These are phyloP conservation scores for Villa cingulata DNA, from an alignment of 2,888 invertebrate genomes.

Conservation along the genomic window DNA sequence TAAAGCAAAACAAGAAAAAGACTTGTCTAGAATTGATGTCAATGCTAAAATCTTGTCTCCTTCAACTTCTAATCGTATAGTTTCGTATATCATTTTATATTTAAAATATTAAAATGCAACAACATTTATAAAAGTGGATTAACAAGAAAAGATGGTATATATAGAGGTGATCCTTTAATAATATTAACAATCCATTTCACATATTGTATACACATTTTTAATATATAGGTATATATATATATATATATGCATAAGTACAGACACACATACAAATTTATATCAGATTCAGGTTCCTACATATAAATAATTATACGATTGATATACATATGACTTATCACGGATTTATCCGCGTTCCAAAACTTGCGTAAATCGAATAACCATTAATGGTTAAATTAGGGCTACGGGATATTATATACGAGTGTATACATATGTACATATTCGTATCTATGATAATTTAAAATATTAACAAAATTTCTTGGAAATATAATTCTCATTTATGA, in stretches of 20 bases:
- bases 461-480: too few species aligned
- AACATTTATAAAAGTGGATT: slow-evolving; percentile 1
- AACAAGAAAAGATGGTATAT: background rate
- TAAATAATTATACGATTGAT: background rate
- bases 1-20: background rate
- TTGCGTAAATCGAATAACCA: slow-evolving; percentile 1
- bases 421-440: background rate
- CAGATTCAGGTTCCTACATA: background rate
- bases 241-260: too few species aligned
- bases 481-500: too few species aligned
- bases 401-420: background rate
- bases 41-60: background rate
- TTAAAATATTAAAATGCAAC: background rate
- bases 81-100: background rate
- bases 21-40: slow-evolving; percentile 4
- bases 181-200: background rate
- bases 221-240: too few species aligned
- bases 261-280: background rate
- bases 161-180: slow-evolving; percentile 4
- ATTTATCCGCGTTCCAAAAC: slow-evolving; percentile 6
- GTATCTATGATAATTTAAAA: too few species aligned
- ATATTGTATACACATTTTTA: too few species aligned
- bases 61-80: background rate
- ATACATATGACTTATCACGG: background rate
- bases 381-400: slow-evolving; percentile 8